Evolutionary conservation across 2,797 vertebrate species (phyloP).

Genomic region (Sebastes steindachneri): DNA sequence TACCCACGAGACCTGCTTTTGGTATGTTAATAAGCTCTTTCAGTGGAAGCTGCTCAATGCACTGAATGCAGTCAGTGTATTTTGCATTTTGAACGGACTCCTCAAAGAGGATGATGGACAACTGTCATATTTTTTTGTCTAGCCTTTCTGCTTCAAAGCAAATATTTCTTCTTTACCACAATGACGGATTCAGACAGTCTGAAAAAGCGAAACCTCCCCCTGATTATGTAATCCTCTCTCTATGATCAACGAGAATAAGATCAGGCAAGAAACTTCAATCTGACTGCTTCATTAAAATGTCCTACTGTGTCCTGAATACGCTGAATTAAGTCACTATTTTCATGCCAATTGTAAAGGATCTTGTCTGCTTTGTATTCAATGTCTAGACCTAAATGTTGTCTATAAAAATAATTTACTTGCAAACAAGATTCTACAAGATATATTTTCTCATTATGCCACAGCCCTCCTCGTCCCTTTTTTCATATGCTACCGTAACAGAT

Average conservation of each 20-base stretch:
- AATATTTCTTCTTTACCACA: background rate
- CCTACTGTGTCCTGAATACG: background rate
- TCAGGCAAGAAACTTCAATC: slow-evolving; percentile 8
- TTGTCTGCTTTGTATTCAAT: background rate
- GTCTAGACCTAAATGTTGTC: background rate
- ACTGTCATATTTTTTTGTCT: background rate
- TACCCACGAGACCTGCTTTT: slow-evolving; percentile 18
- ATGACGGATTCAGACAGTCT: background rate
- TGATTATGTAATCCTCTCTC: slow-evolving; percentile 21
- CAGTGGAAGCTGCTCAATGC: background rate
- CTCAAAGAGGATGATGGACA: slow-evolving; percentile 9
- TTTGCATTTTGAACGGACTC: slow-evolving; percentile 37
- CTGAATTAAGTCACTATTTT: background rate
- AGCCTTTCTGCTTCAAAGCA: slow-evolving; percentile 18
- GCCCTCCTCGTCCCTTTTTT: background rate
- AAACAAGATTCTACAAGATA: background rate
- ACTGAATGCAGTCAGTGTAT: background rate
- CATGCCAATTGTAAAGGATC: background rate
- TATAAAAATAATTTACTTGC: background rate
- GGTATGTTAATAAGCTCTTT: slow-evolving; percentile 50
- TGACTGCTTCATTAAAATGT: slow-evolving; percentile 21
- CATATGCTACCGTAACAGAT: background rate
- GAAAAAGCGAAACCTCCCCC: background rate
- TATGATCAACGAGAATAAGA: slow-evolving; percentile 24
- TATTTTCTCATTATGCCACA: background rate